A percentile compares a stretch with the other conserved stretches of the same genome.
phyloP scores from a whole-genome alignment of 1,140 invertebrate species.

The Camponotus pennsylvanicus region DNA sequence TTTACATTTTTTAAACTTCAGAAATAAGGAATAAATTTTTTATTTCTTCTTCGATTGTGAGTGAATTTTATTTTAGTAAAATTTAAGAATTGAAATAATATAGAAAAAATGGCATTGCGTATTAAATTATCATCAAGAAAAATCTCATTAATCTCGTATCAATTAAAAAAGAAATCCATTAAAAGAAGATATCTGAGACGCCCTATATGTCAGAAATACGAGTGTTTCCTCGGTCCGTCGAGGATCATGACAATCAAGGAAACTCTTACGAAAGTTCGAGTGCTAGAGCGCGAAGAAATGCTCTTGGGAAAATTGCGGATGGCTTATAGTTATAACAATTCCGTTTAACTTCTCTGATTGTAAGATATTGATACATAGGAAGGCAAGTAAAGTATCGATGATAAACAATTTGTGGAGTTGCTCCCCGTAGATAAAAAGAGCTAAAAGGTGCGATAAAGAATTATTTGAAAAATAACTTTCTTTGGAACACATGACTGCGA shows the following conservation, averaged over 20 bases:
- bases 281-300: not conserved
- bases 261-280: slow-evolving; percentile 33
- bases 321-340: slow-evolving; percentile 40
- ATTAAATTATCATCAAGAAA: not conserved
- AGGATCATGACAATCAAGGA: slow-evolving; percentile 37
- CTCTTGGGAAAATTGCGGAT: slow-evolving; percentile 48
- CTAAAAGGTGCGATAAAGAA: not conserved
- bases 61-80: slow-evolving; percentile 5
- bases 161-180: not conserved
- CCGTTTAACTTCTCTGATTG: slow-evolving; percentile 29
- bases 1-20: not conserved
- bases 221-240: not conserved
- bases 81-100: not conserved
- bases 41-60: not conserved
- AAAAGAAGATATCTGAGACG: not conserved
- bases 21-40: not conserved
- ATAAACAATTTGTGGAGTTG: slow-evolving; percentile 19
- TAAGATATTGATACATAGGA: slow-evolving; percentile 39
- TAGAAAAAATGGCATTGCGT: not conserved
- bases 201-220: not conserved
- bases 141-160: not conserved
- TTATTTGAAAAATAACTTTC: not conserved
- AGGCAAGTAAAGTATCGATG: not conserved
- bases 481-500: not conserved
- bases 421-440: not conserved